Evolutionary conservation across 2,888 invertebrate genomes (phyloP).

Genomic region (Mesochorus sp.): DNA sequence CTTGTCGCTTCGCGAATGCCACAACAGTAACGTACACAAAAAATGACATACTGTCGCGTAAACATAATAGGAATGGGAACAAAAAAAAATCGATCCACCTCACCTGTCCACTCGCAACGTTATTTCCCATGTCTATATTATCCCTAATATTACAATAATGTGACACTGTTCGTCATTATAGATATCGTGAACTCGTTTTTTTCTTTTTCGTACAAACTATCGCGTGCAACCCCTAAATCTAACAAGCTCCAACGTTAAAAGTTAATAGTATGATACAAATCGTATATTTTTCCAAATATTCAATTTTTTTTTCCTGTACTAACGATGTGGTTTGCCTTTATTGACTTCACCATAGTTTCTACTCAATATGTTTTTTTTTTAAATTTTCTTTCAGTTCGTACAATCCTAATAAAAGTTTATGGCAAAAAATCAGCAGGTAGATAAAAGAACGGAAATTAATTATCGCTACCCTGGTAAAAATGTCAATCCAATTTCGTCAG

Average conservation of each 20-base stretch:
- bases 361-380: constrained; percentile 1
- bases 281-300: constrained; percentile 12
- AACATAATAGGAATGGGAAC: constrained; percentile 50
- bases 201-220: background rate
- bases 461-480: too few relatives aligned
- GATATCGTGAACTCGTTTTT: constrained; percentile 17
- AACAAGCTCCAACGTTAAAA: constrained; percentile 26
- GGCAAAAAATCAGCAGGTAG: too few relatives aligned
- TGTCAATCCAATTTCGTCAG: too few relatives aligned
- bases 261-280: constrained; percentile 41
- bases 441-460: too few relatives aligned
- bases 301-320: constrained; percentile 8
- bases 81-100: constrained; percentile 70
- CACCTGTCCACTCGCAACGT: constrained; percentile 70
- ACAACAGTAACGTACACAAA: background rate
- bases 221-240: constrained; percentile 10
- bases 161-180: constrained; percentile 13
- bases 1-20: constrained; percentile 38
- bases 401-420: too few relatives aligned
- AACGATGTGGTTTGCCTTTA: too few relatives aligned
- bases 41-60: constrained; percentile 1
- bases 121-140: constrained; percentile 72
- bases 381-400: too few relatives aligned
- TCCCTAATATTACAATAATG: constrained; percentile 22
- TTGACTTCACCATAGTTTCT: constrained; percentile 24